phyloP scores from a whole-genome alignment of 2,113 vertebrate species.

The Chamaetylas fuelleborni region DNA sequence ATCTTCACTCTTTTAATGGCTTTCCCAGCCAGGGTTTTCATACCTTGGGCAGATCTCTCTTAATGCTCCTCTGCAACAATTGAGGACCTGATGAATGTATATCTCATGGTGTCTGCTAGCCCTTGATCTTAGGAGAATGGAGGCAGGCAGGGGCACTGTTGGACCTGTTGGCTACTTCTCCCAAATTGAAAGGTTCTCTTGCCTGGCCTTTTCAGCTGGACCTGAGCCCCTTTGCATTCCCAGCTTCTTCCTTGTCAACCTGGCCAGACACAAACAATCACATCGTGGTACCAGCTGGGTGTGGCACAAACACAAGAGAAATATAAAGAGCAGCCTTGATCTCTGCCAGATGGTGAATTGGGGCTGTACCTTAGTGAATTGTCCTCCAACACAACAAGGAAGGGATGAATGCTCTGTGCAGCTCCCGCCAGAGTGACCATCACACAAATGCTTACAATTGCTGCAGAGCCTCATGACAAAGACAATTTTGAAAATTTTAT shows the following conservation, averaged over 20 bases:
- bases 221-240: neutral
- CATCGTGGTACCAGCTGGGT: accelerated
- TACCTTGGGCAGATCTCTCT: neutral
- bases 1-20: neutral
- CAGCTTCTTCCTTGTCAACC: neutral
- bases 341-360: neutral
- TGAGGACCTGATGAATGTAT: neutral
- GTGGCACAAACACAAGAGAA: neutral
- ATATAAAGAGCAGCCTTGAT: neutral
- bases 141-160: neutral
- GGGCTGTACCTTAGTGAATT: accelerated
- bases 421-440: accelerated
- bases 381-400: accelerated
- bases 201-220: neutral
- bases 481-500: neutral
- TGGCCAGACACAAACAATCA: neutral
- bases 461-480: neutral
- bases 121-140: neutral
- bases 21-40: neutral
- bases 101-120: neutral
- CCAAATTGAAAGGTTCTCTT: neutral
- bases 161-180: neutral
- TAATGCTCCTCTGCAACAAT: neutral
- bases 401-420: neutral
- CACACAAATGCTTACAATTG: neutral